Evolutionary conservation across 2,888 invertebrate species (phyloP).

Genomic region (Noctua janthina): DNA sequence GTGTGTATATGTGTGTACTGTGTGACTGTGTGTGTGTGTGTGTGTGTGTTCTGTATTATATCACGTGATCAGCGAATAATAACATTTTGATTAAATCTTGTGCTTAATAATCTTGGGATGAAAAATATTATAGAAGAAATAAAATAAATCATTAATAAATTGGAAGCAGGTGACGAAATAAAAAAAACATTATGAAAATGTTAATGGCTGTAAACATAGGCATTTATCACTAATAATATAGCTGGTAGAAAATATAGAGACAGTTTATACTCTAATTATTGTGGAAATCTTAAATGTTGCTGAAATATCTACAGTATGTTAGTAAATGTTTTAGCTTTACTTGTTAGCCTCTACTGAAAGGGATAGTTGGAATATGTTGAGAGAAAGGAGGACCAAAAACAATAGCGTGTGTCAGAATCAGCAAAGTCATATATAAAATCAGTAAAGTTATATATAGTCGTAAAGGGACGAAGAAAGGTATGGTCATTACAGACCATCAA

Average conservation of each 20-base stretch:
- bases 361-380: background rate
- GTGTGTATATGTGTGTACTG: too few relatives aligned
- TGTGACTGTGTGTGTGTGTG: too few relatives aligned
- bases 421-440: background rate
- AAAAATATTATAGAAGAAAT: slow-evolving; percentile 11
- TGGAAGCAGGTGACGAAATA: slow-evolving; percentile 25
- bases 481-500: background rate
- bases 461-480: background rate
- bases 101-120: background rate
- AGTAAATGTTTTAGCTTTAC: background rate
- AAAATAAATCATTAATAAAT: slow-evolving; percentile 11
- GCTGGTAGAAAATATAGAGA: background rate
- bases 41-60: background rate
- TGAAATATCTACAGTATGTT: background rate
- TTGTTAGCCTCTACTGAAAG: background rate
- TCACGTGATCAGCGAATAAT: background rate
- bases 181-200: slow-evolving; percentile 8
- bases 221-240: slow-evolving; percentile 23
- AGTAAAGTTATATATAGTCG: background rate
- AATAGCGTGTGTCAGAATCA: background rate
- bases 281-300: background rate
- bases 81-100: background rate
- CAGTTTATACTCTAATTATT: background rate
- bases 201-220: slow-evolving; percentile 41
- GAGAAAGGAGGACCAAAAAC: background rate